A percentile compares a stretch with the other conserved stretches of the same genome.
Conservation (phyloP, 2,113 vertebrate species). For the Sphaerodactylus townsendi region DNA sequence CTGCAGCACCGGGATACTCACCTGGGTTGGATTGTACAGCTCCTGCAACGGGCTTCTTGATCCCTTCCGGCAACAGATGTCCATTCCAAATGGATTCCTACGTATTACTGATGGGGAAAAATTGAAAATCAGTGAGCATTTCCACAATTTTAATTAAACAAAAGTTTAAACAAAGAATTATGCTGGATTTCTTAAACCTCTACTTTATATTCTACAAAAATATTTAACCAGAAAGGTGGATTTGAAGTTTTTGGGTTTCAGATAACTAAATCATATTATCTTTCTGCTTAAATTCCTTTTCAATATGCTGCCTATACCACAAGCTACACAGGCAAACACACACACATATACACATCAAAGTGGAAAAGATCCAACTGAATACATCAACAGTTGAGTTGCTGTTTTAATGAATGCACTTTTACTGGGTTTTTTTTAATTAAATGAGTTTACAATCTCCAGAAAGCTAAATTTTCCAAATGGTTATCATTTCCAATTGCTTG, state of each 20-base stretch:
- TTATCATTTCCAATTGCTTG: too few species aligned
- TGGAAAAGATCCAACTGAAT: too few species aligned
- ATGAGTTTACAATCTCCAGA: too few species aligned
- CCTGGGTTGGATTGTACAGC: conserved; percentile 95
- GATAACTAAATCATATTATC: neutral
- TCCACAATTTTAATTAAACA: neutral
- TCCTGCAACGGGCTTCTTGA: conserved; percentile 93
- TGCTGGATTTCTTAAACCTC: neutral
- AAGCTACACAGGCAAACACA: neutral
- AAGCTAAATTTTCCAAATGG: too few species aligned
- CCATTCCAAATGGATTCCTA: conserved; percentile 89
- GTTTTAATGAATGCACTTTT: too few species aligned
- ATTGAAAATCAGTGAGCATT: conserved; percentile 50
- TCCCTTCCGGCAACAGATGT: conserved; percentile 92
- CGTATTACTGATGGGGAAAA: conserved; percentile 87
- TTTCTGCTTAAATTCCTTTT: too few species aligned
- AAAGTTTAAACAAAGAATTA: conserved; percentile 1
- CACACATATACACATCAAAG: too few species aligned
- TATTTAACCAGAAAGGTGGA: neutral
- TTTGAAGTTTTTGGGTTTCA: neutral
- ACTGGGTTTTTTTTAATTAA: too few species aligned
- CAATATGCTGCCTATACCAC: neutral
- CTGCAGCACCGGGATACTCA: conserved; percentile 60
- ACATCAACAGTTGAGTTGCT: too few species aligned
- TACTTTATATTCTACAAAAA: neutral